Conservation (phyloP, 2,797 vertebrate species). For the Cephalopachus bancanus region DNA sequence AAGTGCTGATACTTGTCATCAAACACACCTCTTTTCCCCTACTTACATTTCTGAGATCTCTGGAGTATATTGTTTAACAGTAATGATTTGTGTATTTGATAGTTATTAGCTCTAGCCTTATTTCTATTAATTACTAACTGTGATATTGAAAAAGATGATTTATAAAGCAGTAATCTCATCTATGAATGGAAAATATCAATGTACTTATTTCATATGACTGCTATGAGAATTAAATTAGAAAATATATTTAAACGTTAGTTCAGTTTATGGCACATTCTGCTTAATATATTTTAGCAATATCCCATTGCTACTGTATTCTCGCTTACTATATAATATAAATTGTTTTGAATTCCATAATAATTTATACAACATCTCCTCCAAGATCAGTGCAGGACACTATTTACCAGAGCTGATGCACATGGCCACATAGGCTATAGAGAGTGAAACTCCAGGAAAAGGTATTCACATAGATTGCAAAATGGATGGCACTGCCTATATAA, state of each 20-base stretch:
- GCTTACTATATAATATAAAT: neutral
- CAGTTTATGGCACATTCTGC: neutral
- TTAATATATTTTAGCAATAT: neutral
- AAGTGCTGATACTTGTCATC: neutral
- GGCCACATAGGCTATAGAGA: neutral
- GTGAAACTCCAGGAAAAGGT: neutral
- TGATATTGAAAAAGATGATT: neutral
- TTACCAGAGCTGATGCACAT: neutral
- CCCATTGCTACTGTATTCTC: neutral
- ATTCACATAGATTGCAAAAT: neutral
- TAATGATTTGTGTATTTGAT: neutral
- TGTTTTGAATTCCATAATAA: neutral
- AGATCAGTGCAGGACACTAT: neutral
- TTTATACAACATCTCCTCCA: neutral
- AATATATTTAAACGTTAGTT: neutral
- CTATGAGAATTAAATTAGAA: neutral
- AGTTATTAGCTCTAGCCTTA: neutral
- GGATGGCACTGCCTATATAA: neutral
- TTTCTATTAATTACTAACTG: neutral
- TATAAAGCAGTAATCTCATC: slow-evolving; percentile 1
- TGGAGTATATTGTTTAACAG: neutral
- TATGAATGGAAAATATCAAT: neutral
- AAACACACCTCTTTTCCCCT: neutral
- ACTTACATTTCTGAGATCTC: neutral
- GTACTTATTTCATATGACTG: neutral